A percentile compares a stretch with the other conserved stretches of the same genome.
Conservation (phyloP, 2,888 invertebrate genomes). For the Drosophila imparisetae region DNA sequence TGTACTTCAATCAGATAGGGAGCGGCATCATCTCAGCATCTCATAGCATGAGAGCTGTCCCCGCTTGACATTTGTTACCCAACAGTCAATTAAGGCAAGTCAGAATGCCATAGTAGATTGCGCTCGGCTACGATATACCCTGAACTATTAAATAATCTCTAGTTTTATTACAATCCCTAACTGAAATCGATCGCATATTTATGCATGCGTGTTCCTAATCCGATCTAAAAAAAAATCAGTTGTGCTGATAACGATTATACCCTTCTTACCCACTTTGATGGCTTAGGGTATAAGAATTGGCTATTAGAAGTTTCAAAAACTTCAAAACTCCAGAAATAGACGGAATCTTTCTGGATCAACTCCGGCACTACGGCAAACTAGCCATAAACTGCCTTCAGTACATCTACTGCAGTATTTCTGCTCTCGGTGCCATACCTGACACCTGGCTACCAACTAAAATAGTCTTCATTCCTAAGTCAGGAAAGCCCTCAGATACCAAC, state of each 20-base stretch:
- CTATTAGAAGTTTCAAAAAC: background rate
- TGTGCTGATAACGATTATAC: background rate
- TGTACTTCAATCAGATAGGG: no score
- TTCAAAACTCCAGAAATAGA: background rate
- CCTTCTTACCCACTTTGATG: background rate
- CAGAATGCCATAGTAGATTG: no score
- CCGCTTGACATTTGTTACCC: no score
- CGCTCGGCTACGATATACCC: no score
- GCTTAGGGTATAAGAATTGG: background rate
- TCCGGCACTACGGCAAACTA: background rate
- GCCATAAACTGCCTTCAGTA: background rate
- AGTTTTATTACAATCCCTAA: no score
- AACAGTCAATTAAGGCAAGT: no score
- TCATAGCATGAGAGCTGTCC: no score
- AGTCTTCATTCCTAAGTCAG: background rate
- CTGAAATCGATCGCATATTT: no score
- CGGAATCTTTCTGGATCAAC: background rate
- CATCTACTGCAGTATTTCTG: no score
- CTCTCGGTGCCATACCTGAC: no score
- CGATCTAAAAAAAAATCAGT: background rate
- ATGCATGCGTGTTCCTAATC: background rate
- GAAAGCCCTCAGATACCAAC: background rate
- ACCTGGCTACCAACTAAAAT: background rate
- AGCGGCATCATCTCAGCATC: no score
- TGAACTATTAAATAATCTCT: no score